Base-by-base conservation (phyloP, 2,797 vertebrate species). In the Oophaga sylvatica region DNA sequence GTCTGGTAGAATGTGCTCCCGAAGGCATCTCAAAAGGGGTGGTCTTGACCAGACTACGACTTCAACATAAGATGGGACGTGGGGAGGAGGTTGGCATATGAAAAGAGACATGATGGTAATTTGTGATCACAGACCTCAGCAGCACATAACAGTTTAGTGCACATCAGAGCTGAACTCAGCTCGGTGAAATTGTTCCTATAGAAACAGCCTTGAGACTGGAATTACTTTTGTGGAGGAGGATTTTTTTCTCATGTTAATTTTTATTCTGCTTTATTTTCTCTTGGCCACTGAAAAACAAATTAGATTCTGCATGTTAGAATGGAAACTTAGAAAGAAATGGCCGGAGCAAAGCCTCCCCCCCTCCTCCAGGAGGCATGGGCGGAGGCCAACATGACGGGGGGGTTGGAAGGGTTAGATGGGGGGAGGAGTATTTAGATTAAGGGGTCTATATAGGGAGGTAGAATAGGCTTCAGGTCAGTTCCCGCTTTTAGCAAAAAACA, bases 171-270 rank as follows among this genome's bases (percentile, higher is more conserved):
- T 86, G 78, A 26, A 56, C 67, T 86, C 76, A 29, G 67, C 57
- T 83, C 80, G 73, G 73, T 86, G 84, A 89, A 86, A 83, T 83
- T 86, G 88, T 89, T 89, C 84, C 88, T 89, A 89, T 89, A 89
- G 88, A 89, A 89, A 89, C 88, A 86, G 88, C 88, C 84, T 86
- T 89, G 84, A 89, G 84, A 87, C 84, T 81, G 73, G 35, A 86
- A 89, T 87, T 79, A 87, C 80, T 85, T 73, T 85, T 86, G 87
- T 79, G 80, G 35, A 80, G 88, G 75, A 79, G 80, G 63, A n/a
- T 78, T 87, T 82, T 83, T 89, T 84, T 76, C 63, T 83, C 73
- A 79, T 82, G 84, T 79, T 89, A 86, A 86, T 89, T 86, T 87
- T 45, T 65, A 83, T 86, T 89, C 71, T 79, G 71, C 35, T 71